These are phyloP conservation scores for Thunnus maccoyii DNA, from an alignment of 2,113 vertebrate species.

Conservation along the genomic window DNA sequence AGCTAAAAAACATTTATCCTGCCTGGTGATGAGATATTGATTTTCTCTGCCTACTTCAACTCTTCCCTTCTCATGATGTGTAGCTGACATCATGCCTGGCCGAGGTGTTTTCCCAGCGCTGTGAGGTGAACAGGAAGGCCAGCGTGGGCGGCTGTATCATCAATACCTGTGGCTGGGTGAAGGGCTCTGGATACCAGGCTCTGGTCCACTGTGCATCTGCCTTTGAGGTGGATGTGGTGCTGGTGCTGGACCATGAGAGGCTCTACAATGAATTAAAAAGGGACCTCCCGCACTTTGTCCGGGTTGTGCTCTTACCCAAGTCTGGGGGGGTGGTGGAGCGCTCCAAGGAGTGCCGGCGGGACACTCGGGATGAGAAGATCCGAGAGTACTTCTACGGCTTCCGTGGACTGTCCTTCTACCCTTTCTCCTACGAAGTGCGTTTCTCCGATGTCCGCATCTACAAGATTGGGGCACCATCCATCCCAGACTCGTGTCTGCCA, in stretches of 20 bases:
- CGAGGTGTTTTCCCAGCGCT: constrained; percentile 96
- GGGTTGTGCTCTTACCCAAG: constrained; percentile 94
- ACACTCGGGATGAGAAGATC: constrained; percentile 93
- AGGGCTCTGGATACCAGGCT: constrained; percentile 97
- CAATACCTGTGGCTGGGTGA: constrained; percentile 99
- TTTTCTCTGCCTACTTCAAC: not conserved
- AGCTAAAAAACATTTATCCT: not conserved
- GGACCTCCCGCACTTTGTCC: constrained; percentile 96
- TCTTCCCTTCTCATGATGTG: not conserved
- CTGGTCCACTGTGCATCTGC: constrained; percentile 96
- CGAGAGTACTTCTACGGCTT: constrained; percentile 98
- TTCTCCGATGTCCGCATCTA: constrained; percentile 98
- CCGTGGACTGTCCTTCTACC: constrained; percentile 92
- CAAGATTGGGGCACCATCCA: constrained; percentile 97
- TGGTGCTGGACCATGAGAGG: constrained; percentile 97
- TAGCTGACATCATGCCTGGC: constrained; percentile 95
- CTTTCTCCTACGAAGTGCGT: constrained; percentile 96
- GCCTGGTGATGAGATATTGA: not conserved
- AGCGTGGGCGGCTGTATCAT: constrained; percentile 97
- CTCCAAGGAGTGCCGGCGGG: constrained; percentile 95
- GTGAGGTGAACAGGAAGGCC: constrained; percentile 95
- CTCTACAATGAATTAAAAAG: constrained; percentile 97
- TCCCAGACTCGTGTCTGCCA: constrained; percentile 97
- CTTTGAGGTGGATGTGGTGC: constrained; percentile 97
- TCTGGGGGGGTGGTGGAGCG: constrained; percentile 96